Conservation (phyloP, 1,140 invertebrate genomes). For the Papilio machaon region DNA sequence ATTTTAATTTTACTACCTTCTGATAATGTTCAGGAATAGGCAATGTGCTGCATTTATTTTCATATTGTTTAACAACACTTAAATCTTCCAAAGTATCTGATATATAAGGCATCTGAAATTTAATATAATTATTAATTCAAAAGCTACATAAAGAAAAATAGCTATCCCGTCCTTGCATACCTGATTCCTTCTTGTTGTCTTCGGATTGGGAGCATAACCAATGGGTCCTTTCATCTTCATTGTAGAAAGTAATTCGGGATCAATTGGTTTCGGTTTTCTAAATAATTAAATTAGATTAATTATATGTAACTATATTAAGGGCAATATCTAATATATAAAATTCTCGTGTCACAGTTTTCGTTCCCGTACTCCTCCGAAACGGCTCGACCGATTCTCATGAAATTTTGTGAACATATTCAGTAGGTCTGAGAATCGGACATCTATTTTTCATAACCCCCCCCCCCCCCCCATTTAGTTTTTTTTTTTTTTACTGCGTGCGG, state of each 20-base stretch:
- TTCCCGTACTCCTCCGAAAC: no score
- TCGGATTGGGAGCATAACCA: conserved; percentile 96
- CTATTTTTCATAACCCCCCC: no score
- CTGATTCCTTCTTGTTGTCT: conserved; percentile 92
- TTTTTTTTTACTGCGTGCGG: no score
- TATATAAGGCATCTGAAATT: conserved; percentile 84
- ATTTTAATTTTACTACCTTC: conserved; percentile 80
- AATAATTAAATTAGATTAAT: background rate
- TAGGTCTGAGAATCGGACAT: no score
- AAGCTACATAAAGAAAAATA: conserved; percentile 1
- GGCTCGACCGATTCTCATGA: no score
- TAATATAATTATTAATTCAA: conserved; percentile 32
- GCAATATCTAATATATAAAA: no score
- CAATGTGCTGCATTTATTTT: conserved; percentile 79
- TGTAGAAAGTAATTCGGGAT: conserved; percentile 91
- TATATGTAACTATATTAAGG: no score
- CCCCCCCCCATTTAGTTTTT: no score
- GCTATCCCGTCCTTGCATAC: conserved; percentile 62
- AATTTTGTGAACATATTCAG: no score
- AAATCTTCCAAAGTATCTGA: conserved; percentile 76
- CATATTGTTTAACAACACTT: conserved; percentile 51
- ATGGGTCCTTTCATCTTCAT: conserved; percentile 99
- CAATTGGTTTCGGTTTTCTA: conserved; percentile 86
- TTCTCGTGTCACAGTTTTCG: no score
- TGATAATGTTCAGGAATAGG: conserved; percentile 92